Conservation (phyloP, 2,113 vertebrate species). For the Anser cygnoides region DNA sequence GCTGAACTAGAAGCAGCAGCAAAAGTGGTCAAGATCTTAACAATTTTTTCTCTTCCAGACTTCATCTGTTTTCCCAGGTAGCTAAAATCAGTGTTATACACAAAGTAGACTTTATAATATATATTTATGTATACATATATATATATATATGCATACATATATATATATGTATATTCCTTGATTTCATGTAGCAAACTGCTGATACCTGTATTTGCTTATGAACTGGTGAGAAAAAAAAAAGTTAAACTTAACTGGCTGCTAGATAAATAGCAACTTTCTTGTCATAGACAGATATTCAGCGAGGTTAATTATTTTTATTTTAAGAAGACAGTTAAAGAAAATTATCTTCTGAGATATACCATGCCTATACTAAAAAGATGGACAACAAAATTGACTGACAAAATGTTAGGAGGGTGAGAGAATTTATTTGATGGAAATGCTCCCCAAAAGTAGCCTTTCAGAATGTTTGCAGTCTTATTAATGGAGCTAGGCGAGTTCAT, state of each 20-base stretch:
- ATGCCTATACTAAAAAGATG: neutral
- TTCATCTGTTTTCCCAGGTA: neutral
- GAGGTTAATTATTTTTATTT: neutral
- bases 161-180: neutral
- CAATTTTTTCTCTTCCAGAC: neutral
- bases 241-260: neutral
- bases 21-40: neutral
- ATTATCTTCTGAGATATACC: neutral
- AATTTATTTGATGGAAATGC: neutral
- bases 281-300: neutral
- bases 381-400: neutral
- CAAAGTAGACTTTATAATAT: neutral
- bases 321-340: neutral
- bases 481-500: neutral
- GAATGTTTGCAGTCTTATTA: neutral
- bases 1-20: neutral
- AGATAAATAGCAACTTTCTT: neutral
- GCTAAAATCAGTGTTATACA: neutral
- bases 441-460: neutral
- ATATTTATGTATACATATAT: no score
- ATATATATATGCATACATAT: neutral
- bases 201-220: neutral
- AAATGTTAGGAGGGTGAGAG: neutral
- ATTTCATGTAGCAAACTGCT: neutral
- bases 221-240: neutral